phyloP scores from a whole-genome alignment of 2,797 vertebrate genomes.

The Pipistrellus kuhlii region DNA sequence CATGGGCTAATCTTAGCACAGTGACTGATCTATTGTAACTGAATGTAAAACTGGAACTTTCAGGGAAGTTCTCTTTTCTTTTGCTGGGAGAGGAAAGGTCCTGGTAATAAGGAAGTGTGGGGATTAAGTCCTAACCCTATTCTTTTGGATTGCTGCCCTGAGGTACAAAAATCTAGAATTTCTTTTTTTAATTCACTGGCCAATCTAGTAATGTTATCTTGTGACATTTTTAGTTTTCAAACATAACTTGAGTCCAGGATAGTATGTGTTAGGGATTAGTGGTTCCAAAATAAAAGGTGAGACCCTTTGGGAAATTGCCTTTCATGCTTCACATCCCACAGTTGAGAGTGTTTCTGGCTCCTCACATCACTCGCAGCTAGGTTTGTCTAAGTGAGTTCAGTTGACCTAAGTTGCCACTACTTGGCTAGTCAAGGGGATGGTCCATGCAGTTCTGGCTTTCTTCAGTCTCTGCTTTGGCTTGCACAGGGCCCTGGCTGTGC shows the following conservation, averaged over 20 bases:
- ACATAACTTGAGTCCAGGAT: not conserved
- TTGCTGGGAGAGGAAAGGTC: not conserved
- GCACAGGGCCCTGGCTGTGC: not conserved
- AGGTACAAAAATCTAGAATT: not conserved
- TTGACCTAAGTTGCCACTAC: not conserved
- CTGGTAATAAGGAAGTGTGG: not conserved
- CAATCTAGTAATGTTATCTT: not conserved
- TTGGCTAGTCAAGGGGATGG: not conserved
- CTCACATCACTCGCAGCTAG: not conserved
- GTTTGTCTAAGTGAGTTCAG: not conserved
- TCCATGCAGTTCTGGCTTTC: not conserved
- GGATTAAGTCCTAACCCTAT: not conserved
- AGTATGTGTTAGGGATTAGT: not conserved
- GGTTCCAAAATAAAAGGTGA: not conserved
- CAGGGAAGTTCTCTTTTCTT: not conserved
- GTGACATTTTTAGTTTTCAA: not conserved
- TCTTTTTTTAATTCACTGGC: not conserved
- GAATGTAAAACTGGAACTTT: not conserved
- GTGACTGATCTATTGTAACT: not conserved
- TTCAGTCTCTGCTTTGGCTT: not conserved
- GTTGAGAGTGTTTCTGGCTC: not conserved
- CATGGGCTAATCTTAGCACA: not conserved
- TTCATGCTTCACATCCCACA: not conserved
- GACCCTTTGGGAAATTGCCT: not conserved
- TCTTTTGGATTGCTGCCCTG: not conserved